Percentiles rank a stretch among this genome's conserved stretches.
These are phyloP conservation scores for Sebastes matsubarae DNA, from an alignment of 2,797 vertebrate genomes.

Conservation along the genomic window DNA sequence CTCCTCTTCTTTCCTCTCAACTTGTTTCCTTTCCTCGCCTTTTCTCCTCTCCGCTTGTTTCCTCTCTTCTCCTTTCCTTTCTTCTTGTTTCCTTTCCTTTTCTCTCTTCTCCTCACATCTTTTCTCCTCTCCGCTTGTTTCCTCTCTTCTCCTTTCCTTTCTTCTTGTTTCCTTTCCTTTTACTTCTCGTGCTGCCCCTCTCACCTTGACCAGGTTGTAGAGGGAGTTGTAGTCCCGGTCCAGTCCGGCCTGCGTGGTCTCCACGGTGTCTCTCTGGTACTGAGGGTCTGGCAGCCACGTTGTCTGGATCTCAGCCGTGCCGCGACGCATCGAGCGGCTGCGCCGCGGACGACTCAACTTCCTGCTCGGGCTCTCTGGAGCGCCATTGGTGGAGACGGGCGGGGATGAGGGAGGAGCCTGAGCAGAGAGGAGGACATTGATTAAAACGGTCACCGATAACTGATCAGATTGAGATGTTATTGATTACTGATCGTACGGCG, in stretches of 20 bases:
- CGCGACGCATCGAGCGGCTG: slow-evolving; percentile 67
- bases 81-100: too few relatives aligned
- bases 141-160: too few relatives aligned
- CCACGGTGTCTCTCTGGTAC: slow-evolving; percentile 85
- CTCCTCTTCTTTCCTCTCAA: too few relatives aligned
- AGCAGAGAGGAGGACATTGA: neutral
- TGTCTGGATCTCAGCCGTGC: slow-evolving; percentile 73
- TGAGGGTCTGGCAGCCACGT: slow-evolving; percentile 76
- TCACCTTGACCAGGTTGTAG: slow-evolving; percentile 79
- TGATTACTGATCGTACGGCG: slow-evolving; percentile 48
- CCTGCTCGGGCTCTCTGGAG: slow-evolving; percentile 38
- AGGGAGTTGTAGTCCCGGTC: slow-evolving; percentile 81
- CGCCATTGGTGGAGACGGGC: slow-evolving; percentile 19
- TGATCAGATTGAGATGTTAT: neutral
- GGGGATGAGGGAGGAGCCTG: slow-evolving; percentile 37
- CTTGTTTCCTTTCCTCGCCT: too few relatives aligned
- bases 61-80: too few relatives aligned
- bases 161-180: too few relatives aligned
- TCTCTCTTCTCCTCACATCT: too few relatives aligned
- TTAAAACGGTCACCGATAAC: too few relatives aligned
- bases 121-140: too few relatives aligned
- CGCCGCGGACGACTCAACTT: slow-evolving; percentile 65
- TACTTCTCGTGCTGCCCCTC: neutral
- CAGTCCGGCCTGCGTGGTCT: slow-evolving; percentile 80
- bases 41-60: too few relatives aligned